Evolutionary conservation across 2,113 vertebrate species (phyloP).

Genomic region (Aix galericulata): DNA sequence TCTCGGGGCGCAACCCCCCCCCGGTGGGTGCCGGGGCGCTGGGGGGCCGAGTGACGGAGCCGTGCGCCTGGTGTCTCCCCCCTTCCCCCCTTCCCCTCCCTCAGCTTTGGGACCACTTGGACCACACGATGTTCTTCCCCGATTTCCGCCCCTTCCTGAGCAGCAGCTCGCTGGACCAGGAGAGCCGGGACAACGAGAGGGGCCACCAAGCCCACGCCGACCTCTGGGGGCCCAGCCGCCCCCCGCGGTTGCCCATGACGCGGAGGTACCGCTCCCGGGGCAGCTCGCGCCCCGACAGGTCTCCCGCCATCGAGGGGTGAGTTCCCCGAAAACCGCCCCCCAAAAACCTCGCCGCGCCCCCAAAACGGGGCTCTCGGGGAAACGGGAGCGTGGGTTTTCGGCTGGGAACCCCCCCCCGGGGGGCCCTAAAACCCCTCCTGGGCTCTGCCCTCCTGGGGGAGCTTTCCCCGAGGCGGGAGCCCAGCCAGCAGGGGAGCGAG

Average conservation of each 20-base stretch:
- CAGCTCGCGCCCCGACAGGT: slow-evolving; percentile 89
- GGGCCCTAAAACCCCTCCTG: neutral
- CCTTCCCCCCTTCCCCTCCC: neutral
- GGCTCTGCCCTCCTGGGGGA: neutral
- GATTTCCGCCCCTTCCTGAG: slow-evolving; percentile 78
- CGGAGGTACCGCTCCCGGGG: slow-evolving; percentile 87
- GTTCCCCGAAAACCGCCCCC: neutral
- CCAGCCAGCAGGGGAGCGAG: fast-evolving
- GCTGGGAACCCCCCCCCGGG: too few relatives aligned
- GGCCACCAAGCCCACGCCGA: slow-evolving; percentile 79
- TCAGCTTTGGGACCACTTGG: slow-evolving; percentile 90
- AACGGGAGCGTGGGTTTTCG: too few relatives aligned
- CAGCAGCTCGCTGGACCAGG: slow-evolving; percentile 81
- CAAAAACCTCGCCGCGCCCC: fast-evolving
- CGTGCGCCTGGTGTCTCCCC: neutral
- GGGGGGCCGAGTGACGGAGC: neutral
- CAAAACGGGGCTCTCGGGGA: fast-evolving
- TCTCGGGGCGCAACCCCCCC: neutral
- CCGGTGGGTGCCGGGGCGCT: too few relatives aligned
- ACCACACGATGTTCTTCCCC: slow-evolving; percentile 77
- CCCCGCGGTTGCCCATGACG: slow-evolving; percentile 84
- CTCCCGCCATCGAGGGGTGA: slow-evolving; percentile 95
- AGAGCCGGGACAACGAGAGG: slow-evolving; percentile 79
- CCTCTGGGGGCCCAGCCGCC: slow-evolving; percentile 88
- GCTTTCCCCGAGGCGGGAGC: fast-evolving